phyloP scores from a whole-genome alignment of 1,140 invertebrate species.

The Trichonephila clavipes region DNA sequence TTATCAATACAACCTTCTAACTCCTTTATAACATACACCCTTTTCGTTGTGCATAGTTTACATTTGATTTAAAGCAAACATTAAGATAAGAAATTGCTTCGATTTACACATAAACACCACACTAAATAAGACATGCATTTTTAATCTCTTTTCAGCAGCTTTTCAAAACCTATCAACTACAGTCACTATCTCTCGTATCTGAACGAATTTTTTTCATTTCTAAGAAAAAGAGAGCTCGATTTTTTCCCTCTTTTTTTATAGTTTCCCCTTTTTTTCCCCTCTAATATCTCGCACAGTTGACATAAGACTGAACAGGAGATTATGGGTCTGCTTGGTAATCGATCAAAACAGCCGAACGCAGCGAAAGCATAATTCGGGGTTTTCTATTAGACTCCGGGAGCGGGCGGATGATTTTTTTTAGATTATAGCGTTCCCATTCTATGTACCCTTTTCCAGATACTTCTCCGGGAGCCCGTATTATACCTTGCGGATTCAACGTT shows the following conservation, averaged over 20 bases:
- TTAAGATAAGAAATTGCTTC: no score
- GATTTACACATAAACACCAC: no score
- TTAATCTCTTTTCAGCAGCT: no score
- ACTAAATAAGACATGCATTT: no score
- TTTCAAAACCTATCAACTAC: no score
- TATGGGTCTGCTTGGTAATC: constrained; percentile 49
- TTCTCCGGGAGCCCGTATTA: constrained; percentile 36
- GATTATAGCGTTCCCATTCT: constrained; percentile 54
- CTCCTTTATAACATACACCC: no score
- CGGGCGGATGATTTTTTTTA: constrained; percentile 2
- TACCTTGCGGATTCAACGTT: constrained; percentile 46
- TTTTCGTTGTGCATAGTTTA: no score
- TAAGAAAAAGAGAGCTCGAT: neutral
- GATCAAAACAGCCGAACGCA: constrained; percentile 69
- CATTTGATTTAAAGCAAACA: no score
- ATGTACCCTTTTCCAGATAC: neutral
- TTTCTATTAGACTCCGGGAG: constrained; percentile 61
- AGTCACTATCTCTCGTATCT: no score
- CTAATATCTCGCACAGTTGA: constrained; percentile 58
- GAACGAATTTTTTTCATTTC: no score
- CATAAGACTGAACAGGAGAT: constrained; percentile 66
- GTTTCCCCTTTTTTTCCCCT: neutral
- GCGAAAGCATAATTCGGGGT: constrained; percentile 59
- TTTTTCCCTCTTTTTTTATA: neutral
- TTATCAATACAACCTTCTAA: no score